phyloP scores from a whole-genome alignment of 2,888 invertebrate genomes.

The Leucophenga maculata region DNA sequence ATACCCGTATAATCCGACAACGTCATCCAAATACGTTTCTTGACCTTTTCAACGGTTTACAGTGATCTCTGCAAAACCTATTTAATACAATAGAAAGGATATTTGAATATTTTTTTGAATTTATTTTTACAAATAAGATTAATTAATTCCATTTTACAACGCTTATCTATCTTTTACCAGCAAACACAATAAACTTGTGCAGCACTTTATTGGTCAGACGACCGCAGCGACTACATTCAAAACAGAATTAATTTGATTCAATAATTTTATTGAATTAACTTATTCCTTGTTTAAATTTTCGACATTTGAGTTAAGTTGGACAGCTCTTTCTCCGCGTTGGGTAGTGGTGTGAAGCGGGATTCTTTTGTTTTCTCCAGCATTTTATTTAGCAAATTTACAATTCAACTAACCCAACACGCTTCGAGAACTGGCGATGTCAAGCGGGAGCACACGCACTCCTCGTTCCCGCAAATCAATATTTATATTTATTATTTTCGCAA shows the following conservation, averaged over 20 bases:
- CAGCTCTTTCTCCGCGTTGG: background rate
- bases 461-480: conserved; percentile 65
- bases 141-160: background rate
- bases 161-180: conserved; percentile 8
- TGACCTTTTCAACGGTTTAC: no score
- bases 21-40: no score
- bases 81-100: no score
- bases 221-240: background rate
- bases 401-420: conserved; percentile 31
- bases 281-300: background rate
- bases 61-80: no score
- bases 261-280: conserved; percentile 21
- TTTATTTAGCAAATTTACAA: conserved; percentile 31
- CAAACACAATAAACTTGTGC: background rate
- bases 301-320: background rate
- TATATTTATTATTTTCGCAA: conserved; percentile 63
- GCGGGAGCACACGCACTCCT: conserved; percentile 34
- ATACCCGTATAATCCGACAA: no score
- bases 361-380: conserved; percentile 7
- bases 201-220: background rate
- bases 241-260: conserved; percentile 7
- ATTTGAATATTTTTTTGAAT: no score
- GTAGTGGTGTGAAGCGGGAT: background rate
- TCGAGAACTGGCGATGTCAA: conserved; percentile 25
- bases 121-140: no score